phyloP scores from a whole-genome alignment of 2,888 invertebrate species.

The Malacosoma neustria region DNA sequence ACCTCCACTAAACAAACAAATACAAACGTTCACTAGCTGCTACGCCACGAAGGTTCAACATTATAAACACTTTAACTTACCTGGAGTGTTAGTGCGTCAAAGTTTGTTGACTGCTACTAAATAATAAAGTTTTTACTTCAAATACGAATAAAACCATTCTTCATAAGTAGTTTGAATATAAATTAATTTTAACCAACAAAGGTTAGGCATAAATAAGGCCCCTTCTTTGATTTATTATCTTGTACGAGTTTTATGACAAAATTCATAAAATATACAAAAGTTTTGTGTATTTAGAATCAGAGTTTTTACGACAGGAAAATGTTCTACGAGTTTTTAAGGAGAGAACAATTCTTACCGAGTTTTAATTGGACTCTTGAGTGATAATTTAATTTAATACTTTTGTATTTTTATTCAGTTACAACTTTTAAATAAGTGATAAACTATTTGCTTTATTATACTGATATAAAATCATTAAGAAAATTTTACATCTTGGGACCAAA shows the following conservation, averaged over 20 bases:
- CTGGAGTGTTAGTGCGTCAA: too few relatives aligned
- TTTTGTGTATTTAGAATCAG: neutral
- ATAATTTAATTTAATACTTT: neutral
- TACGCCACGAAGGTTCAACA: too few relatives aligned
- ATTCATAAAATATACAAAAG: neutral
- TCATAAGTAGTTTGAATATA: neutral
- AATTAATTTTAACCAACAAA: neutral
- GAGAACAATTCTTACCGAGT: constrained; percentile 1
- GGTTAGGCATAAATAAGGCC: neutral
- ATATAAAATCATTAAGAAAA: too few relatives aligned
- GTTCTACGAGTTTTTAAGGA: neutral
- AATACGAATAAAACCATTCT: neutral
- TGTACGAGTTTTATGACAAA: neutral
- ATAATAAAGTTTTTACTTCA: constrained; percentile 6
- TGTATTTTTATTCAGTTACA: neutral
- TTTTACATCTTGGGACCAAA: too few relatives aligned
- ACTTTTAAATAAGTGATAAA: too few relatives aligned
- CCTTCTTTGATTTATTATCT: neutral
- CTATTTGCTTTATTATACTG: too few relatives aligned
- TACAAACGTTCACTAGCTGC: too few relatives aligned
- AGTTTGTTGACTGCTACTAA: too few relatives aligned
- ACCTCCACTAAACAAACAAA: too few relatives aligned
- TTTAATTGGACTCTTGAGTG: constrained; percentile 2
- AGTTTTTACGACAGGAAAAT: neutral
- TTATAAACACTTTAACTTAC: too few relatives aligned